Evolutionary conservation across 2,888 invertebrate species (phyloP), one percentile per base, ranked within the genome.

Genomic region (Drosophila lacicola): DNA sequence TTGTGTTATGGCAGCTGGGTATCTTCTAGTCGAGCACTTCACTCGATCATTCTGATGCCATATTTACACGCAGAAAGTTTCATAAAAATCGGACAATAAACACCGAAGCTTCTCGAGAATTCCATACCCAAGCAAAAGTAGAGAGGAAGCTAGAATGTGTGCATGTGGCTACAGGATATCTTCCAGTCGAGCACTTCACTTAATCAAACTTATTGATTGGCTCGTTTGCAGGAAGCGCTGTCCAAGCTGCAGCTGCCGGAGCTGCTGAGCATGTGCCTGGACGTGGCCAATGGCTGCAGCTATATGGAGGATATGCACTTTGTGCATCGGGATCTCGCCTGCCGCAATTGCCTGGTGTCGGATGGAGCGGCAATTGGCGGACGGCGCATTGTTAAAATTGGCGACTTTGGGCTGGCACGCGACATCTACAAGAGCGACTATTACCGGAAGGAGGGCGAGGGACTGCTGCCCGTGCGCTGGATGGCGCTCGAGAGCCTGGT

Each of bases 351-450:
- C 90, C 93, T 99, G 14, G 98, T 99, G 0, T 96, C 97, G 0
- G 88, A 88, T 11, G 61, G 74, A 14, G 94, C 95, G 3, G 39
- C 57, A 3, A 51, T 71, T 17, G 70, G 69, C 2, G 68, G 74
- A 0, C 93, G 94, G 71, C 91, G 94, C 41, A 93, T 94, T n/a
- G 93, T 94, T 1, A 94, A 97, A 62, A 96, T 97, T 13, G 99
- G 98, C 0, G 99, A 99, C 93, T 99, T 99, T 91, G 99, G 99
- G 0, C 93, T 99, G 9, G 98, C 99, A 0, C 94, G 99, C 71
- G 99, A 99, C 92, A 97, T 99, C 73, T 99, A 99, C 92, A 97
- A 98, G 91, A 98, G 97, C 90, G 99, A 99, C 92, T 99, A 99
- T 90, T 99, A 99, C 90, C 94, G 98, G 74, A 98, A 99, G 92